A percentile compares a stretch with the other conserved stretches of the same genome.
These are phyloP conservation scores for Apostichopus parvimensis DNA, from an alignment of 35 echinoderm and acorn worm genomes.

Conservation along the genomic window DNA sequence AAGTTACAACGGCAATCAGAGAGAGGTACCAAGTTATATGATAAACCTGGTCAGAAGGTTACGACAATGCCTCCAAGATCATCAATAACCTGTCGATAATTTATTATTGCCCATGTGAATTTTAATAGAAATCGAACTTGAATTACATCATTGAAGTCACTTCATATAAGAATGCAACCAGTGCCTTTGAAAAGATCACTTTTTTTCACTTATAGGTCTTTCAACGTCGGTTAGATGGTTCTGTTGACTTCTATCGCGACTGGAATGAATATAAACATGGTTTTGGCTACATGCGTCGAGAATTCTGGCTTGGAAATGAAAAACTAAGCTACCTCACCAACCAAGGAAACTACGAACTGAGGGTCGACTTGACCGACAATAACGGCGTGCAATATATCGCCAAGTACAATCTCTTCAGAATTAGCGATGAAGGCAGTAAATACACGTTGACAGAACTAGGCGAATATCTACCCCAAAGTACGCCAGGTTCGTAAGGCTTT, in stretches of 20 bases:
- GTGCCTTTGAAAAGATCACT: no score
- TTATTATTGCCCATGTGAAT: no score
- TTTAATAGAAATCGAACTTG: no score
- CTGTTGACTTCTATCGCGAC: conserved; percentile 23
- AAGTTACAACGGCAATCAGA: no score
- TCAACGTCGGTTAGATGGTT: conserved; percentile 13
- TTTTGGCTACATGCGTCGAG: conserved; percentile 31
- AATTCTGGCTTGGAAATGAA: conserved; percentile 56
- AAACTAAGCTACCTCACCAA: conserved; percentile 32
- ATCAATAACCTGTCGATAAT: no score
- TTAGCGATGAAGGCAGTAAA: neutral
- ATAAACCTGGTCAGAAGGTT: no score
- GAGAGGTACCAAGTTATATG: no score
- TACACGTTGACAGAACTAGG: neutral
- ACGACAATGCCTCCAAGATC: no score
- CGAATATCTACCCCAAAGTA: neutral
- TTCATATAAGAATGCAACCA: no score
- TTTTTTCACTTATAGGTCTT: conserved; percentile 21
- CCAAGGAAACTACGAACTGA: conserved; percentile 52
- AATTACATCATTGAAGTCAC: no score
- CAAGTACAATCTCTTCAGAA: neutral
- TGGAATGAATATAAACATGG: conserved; percentile 52
- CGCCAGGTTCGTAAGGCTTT: neutral
- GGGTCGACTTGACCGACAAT: neutral
- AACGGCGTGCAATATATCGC: neutral